Evolutionary conservation across 2,888 invertebrate genomes (phyloP).

Genomic region (Pseudanteris insignis): DNA sequence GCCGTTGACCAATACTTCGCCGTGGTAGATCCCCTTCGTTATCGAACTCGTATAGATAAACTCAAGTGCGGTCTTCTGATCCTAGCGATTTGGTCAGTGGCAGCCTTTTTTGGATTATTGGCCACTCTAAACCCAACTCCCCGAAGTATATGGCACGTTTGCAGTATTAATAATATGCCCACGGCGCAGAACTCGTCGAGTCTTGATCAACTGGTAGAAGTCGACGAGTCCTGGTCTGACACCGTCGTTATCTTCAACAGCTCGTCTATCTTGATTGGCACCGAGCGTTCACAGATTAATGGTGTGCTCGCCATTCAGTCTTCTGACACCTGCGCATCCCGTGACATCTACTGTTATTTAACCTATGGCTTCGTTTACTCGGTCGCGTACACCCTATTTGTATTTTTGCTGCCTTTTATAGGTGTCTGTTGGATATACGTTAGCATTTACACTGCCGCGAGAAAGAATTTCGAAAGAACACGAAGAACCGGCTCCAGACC

Average conservation of each 20-base stretch:
- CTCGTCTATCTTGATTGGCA: conserved; percentile 28
- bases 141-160: conserved; percentile 66
- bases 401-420: conserved; percentile 70
- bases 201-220: not conserved
- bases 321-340: conserved; percentile 36
- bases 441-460: conserved; percentile 80
- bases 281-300: conserved; percentile 21
- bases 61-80: conserved; percentile 68
- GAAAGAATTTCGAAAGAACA: conserved; percentile 75
- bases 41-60: conserved; percentile 71
- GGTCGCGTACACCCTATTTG: conserved; percentile 65
- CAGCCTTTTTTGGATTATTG: conserved; percentile 65
- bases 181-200: conserved; percentile 1
- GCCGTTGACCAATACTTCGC: conserved; percentile 75
- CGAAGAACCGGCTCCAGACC: conserved; percentile 64
- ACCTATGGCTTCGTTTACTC: conserved; percentile 67
- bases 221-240: conserved; percentile 26
- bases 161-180: conserved; percentile 46
- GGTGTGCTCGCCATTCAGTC: conserved; percentile 3
- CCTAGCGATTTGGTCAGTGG: conserved; percentile 67
- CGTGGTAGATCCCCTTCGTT: conserved; percentile 73
- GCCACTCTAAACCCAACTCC: conserved; percentile 68
- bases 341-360: conserved; percentile 41
- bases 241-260: conserved; percentile 44
- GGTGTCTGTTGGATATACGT: conserved; percentile 79